Evolutionary conservation across 2,797 vertebrate species (phyloP), one percentile per base, ranked within the genome.

Genomic region (Rhabdomys pumilio): DNA sequence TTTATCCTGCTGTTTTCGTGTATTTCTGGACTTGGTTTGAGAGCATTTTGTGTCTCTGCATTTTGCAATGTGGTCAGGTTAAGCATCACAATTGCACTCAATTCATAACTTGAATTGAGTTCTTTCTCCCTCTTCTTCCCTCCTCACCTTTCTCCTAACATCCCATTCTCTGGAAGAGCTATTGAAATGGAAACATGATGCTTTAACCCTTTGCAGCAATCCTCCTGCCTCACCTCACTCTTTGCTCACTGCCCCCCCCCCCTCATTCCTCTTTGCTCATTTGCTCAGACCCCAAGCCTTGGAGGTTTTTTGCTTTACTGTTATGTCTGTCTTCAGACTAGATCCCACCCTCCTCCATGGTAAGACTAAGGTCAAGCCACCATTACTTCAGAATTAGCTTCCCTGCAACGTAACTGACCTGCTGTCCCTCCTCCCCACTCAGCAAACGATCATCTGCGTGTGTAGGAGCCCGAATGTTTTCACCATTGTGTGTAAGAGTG

Each of bases 11-110:
- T 93, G 15, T 93, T 53, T 86, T 93, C 83, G 76, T 75, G n/a
- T 87, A 53, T 89, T 90, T 93, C 80, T 67, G 47, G 57, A 86
- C 55, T 75, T 92, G 24, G 2, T 96, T 96, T 94, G 55, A 81
- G 72, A 89, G 79, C 34, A 55, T 67, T 92, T 95, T 93, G 3
- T 31, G 76, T 93, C 65, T 89, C 19, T 88, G 44, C 72, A 12
- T 94, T 47, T 87, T 83, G 24, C 87, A 82, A 44, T 80, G 41
- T 31, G 41, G 50, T 77, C 65, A 75, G 34, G 11, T 61, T 94
- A 86, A 19, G 24, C 53, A 50, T 92, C 63, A 87, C 59, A 20
- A 26, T 87, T 84, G 61, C 82, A 17, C 3, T 83, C 31, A 55
- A 44, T 89, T 91, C 89, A 12, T 91, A 65, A 85, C 69, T 91